Percentiles rank a stretch among this genome's conserved stretches.
Conservation (phyloP, 2,113 vertebrate species). For the Nyctibius bracteatus region DNA sequence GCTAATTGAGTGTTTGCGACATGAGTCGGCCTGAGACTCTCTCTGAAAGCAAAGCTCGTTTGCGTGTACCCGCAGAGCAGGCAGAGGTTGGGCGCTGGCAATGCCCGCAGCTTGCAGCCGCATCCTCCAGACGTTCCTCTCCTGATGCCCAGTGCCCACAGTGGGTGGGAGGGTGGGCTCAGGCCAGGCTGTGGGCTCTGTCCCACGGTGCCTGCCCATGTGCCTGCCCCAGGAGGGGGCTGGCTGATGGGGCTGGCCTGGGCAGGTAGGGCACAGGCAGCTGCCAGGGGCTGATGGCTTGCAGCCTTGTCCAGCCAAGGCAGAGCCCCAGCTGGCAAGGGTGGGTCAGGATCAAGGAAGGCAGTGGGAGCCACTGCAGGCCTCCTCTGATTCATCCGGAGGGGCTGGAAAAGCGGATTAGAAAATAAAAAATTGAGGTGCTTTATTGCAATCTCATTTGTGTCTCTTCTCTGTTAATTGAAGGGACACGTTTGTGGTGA, state of each 20-base stretch:
- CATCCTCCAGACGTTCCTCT: neutral
- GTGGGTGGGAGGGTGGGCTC: too few species aligned
- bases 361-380: neutral
- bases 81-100: neutral
- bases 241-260: neutral
- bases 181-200: neutral
- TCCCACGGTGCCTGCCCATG: accelerated
- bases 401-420: neutral
- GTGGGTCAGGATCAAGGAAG: neutral
- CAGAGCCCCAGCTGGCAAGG: neutral
- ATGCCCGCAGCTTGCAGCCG: neutral
- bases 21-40: neutral
- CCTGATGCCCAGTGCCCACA: neutral
- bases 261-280: neutral
- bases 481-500: neutral
- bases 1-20: constrained; percentile 15
- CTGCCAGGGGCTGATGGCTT: neutral
- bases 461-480: neutral
- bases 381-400: neutral
- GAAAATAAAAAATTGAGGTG: neutral
- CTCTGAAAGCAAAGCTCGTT: neutral
- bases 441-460: neutral
- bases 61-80: neutral
- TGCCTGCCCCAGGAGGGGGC: neutral
- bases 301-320: neutral